phyloP scores from a whole-genome alignment of 1,140 invertebrate genomes.

The Neodiprion virginianus region DNA sequence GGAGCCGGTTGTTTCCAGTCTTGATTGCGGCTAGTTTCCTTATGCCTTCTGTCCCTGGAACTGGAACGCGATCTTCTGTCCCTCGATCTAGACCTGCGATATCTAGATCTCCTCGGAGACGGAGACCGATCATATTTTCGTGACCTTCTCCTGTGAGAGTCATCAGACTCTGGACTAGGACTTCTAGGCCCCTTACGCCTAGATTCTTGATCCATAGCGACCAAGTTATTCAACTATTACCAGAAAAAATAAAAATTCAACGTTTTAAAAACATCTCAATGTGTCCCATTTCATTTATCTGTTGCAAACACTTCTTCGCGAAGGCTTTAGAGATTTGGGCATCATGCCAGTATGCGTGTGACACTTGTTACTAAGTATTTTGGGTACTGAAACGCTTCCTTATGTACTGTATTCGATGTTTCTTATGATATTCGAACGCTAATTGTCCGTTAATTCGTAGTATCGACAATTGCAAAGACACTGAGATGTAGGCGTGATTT shows the following conservation, averaged over 20 bases:
- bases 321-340: neutral
- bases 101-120: slow-evolving; percentile 53
- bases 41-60: slow-evolving; percentile 50
- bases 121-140: slow-evolving; percentile 57
- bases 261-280: neutral
- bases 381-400: too few species aligned
- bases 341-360: neutral
- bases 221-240: neutral
- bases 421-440: too few species aligned
- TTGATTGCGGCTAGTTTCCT: slow-evolving; percentile 41
- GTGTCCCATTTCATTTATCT: neutral
- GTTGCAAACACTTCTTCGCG: neutral
- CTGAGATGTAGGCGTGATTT: too few species aligned
- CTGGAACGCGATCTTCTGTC: slow-evolving; percentile 50
- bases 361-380: neutral
- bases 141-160: slow-evolving; percentile 50
- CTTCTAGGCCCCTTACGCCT: slow-evolving; percentile 52
- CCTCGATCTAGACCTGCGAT: slow-evolving; percentile 52
- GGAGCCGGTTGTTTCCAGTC: slow-evolving; percentile 48
- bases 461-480: too few species aligned
- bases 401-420: too few species aligned
- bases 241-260: neutral
- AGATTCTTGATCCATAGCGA: slow-evolving; percentile 48
- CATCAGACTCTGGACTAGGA: slow-evolving; percentile 54
- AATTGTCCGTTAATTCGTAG: too few species aligned